Evolutionary conservation across 2,888 invertebrate genomes (phyloP), one percentile per base, ranked within the genome.

Genomic region (Pseudanteris insignis): DNA sequence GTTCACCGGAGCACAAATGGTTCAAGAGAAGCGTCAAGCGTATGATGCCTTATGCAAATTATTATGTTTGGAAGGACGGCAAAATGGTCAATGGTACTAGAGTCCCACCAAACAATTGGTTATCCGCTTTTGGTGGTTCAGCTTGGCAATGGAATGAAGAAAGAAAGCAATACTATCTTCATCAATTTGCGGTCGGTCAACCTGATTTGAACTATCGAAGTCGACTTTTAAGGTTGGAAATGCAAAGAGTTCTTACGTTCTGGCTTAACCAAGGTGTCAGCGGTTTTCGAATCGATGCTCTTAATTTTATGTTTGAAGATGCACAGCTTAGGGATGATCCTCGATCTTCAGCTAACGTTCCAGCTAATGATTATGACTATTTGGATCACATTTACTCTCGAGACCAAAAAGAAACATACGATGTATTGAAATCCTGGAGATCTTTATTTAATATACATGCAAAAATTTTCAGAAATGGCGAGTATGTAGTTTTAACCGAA

Each of bases 1-100:
- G 89, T 0, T 92, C 92, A 63, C 86, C 88, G 36, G 81, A 89
- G 64, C 90, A 93, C 37, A 84, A 86, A 1, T 96, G 96, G 90
- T 96, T 96, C 78, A 74, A 79, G 12, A 83, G 86, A 44, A 94
- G 94, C 0, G 83, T 86, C 1, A 81, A 83, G 0, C 79, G 80
- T 1, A 83, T 85, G 40, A 81, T 84, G 0, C 84, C 84, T 0
- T 94, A 86, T 70, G 86, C 85, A 25, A 87, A 92, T 69, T 92
- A 85, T 73, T 93, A 91, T 74, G 79, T 91, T 0, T 93, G 93
- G 93, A 84, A 83, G 25, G 84, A 89, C 30, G 86, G 85, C 0
- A 83, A 81, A 44, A 73, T 79, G 1, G 69, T 71, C 0, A 75
- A 75, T 12, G 73, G 72, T 1, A 71, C 58, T 0, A 68, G 65